Conservation (phyloP, 2,113 vertebrate genomes). For the Triplophysa dalaica region DNA sequence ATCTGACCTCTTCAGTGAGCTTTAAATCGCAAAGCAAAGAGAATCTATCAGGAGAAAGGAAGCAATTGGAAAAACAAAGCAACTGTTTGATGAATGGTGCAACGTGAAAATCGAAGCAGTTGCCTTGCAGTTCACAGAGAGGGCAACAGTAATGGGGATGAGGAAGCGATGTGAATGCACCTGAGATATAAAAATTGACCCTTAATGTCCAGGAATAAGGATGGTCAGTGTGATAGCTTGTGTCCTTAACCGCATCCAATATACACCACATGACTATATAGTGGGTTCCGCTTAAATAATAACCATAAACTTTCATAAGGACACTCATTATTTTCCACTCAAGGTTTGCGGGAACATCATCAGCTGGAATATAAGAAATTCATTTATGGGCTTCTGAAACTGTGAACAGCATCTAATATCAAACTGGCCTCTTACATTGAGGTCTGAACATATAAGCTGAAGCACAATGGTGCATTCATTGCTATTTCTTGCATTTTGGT, state of each 20-base stretch:
- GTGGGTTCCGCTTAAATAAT: conserved; percentile 37
- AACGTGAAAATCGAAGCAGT: conserved; percentile 37
- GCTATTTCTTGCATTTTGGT: neutral
- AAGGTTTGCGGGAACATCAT: conserved; percentile 56
- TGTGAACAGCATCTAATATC: conserved; percentile 31
- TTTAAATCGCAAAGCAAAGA: conserved; percentile 28
- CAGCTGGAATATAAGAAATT: conserved; percentile 48
- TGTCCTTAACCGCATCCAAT: conserved; percentile 10
- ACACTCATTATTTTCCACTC: conserved; percentile 59
- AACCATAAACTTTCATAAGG: conserved; percentile 56
- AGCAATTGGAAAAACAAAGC: conserved; percentile 52
- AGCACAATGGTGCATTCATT: conserved; percentile 47
- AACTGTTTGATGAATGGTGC: conserved; percentile 43
- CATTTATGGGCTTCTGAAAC: conserved; percentile 56
- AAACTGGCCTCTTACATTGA: conserved; percentile 16
- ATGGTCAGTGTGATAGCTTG: conserved; percentile 3
- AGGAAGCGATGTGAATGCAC: conserved; percentile 12
- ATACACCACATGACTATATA: neutral
- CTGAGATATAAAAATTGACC: conserved; percentile 1
- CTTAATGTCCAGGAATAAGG: neutral
- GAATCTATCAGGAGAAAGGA: conserved; percentile 32
- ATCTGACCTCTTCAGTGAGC: conserved; percentile 47
- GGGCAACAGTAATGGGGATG: conserved; percentile 41
- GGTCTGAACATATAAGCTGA: conserved; percentile 12
- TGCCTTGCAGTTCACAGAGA: conserved; percentile 34